These are phyloP conservation scores for Rhingia rostrata DNA, from an alignment of 2,888 invertebrate species.

Conservation along the genomic window DNA sequence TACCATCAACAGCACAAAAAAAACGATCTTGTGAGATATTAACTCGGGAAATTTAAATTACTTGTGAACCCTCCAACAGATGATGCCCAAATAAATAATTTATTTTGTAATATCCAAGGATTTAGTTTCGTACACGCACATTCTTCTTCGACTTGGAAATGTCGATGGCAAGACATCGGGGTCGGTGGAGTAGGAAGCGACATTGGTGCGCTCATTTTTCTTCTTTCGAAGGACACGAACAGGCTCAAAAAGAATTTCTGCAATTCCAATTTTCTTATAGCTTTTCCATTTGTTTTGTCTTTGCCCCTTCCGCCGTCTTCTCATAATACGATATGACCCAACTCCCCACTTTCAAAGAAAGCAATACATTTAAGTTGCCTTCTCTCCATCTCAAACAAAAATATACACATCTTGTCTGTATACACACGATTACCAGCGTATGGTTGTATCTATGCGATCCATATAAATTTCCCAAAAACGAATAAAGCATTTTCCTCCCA, in stretches of 20 bases:
- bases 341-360: constrained; percentile 1
- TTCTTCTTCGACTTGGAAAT: constrained; percentile 42
- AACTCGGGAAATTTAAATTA: constrained; percentile 66
- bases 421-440: constrained; percentile 76
- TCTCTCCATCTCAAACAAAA: constrained; percentile 59
- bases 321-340: constrained; percentile 51
- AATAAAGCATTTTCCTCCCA: constrained; percentile 82
- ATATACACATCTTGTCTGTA: constrained; percentile 52
- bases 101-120: constrained; percentile 67
- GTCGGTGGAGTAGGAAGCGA: constrained; percentile 2
- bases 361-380: constrained; percentile 72
- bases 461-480: constrained; percentile 82
- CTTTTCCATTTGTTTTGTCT: constrained; percentile 66
- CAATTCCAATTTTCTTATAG: constrained; percentile 72
- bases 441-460: constrained; percentile 66
- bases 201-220: constrained; percentile 42
- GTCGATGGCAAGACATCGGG: neutral
- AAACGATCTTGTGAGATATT: constrained; percentile 40
- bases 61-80: constrained; percentile 69
- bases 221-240: constrained; percentile 44
- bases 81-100: constrained; percentile 71
- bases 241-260: constrained; percentile 65
- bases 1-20: constrained; percentile 10
- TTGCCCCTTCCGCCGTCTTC: constrained; percentile 34
- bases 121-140: constrained; percentile 70